These are phyloP conservation scores for Galemys pyrenaicus DNA, from an alignment of 2,113 vertebrate species.

Conservation along the genomic window DNA sequence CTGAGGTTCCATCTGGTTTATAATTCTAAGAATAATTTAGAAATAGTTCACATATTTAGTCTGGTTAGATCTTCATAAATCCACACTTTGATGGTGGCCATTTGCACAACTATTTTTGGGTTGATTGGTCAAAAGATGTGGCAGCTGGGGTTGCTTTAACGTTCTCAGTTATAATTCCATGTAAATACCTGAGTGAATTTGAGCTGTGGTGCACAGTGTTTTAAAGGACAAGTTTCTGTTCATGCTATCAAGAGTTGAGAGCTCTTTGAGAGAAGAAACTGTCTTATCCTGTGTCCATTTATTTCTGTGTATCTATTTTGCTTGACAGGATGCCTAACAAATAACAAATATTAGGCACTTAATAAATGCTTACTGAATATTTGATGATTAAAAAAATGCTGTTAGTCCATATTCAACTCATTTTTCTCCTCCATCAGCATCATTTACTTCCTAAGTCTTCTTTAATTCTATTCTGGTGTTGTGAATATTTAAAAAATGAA, in stretches of 20 bases:
- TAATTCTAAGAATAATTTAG: background rate
- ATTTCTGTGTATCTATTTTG: background rate
- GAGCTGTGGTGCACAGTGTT: background rate
- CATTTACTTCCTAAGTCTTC: conserved; percentile 56
- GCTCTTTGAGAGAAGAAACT: background rate
- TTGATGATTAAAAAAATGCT: conserved; percentile 10
- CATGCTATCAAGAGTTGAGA: background rate
- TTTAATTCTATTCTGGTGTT: conserved; percentile 52
- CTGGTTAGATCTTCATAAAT: background rate
- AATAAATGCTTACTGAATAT: conserved; percentile 28
- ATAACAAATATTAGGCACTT: background rate
- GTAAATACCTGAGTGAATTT: background rate
- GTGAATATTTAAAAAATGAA: conserved; percentile 72
- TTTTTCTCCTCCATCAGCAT: background rate
- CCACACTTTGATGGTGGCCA: background rate
- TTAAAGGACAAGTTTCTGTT: background rate
- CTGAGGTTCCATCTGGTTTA: background rate
- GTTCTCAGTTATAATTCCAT: background rate
- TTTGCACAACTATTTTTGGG: background rate
- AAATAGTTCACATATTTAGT: background rate
- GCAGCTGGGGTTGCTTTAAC: background rate
- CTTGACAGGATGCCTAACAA: background rate
- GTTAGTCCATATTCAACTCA: background rate
- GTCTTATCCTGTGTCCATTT: background rate
- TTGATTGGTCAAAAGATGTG: background rate